phyloP scores from a whole-genome alignment of 1,140 invertebrate genomes.

The Diprion similis region DNA sequence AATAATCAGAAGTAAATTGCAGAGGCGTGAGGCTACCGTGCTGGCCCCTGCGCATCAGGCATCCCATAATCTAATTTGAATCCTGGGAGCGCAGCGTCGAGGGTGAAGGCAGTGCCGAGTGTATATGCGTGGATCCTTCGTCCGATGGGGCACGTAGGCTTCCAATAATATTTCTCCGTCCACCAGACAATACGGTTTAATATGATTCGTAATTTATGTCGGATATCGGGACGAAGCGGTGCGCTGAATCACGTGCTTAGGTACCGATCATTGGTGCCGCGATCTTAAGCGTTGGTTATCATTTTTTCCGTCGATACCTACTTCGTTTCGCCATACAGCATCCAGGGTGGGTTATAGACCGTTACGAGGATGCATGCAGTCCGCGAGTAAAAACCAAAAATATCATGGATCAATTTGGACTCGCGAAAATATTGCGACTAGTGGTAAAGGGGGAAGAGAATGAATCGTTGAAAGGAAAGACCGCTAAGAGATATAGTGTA shows the following conservation, averaged over 20 bases:
- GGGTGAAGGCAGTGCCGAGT: neutral
- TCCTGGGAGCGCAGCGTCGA: slow-evolving; percentile 34
- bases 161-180: slow-evolving; percentile 55
- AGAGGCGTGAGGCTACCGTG: slow-evolving; percentile 62
- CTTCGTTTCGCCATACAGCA: no score
- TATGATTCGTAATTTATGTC: slow-evolving; percentile 39
- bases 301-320: no score
- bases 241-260: no score
- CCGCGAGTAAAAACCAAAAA: no score
- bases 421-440: neutral
- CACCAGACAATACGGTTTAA: slow-evolving; percentile 54
- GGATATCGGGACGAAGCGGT: neutral
- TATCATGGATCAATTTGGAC: no score
- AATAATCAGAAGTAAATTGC: slow-evolving; percentile 63
- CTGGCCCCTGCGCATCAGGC: slow-evolving; percentile 30
- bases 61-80: slow-evolving; percentile 60
- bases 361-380: no score
- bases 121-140: neutral
- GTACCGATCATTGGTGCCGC: no score
- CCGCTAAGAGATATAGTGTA: neutral
- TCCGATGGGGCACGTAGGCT: slow-evolving; percentile 58
- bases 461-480: no score
- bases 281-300: no score
- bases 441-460: no score
- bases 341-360: no score